A percentile compares a stretch with the other conserved stretches of the same genome.
These are phyloP conservation scores for Meteorus cinctellus DNA, from an alignment of 2,888 invertebrate genomes.

Conservation along the genomic window DNA sequence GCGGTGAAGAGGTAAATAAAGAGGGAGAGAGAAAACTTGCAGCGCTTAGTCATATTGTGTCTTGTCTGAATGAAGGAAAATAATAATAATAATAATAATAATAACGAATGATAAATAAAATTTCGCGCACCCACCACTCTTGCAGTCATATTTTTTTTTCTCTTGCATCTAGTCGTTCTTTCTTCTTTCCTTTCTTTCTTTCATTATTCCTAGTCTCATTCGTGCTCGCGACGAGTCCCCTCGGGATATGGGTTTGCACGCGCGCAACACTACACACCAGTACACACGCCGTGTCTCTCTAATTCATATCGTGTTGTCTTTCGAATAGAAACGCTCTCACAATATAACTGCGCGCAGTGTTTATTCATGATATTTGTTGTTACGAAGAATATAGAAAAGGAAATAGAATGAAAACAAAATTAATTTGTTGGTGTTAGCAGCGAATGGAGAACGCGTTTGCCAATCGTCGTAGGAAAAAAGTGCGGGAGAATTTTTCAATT, in stretches of 20 bases:
- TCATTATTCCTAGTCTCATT: background rate
- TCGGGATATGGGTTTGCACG: background rate
- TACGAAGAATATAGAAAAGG: too few relatives aligned
- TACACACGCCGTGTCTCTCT: conserved; percentile 8
- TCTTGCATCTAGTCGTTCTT: background rate
- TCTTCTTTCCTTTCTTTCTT: background rate
- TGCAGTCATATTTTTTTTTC: background rate
- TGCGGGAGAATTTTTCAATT: conserved; percentile 53
- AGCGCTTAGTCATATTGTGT: background rate
- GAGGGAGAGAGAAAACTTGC: background rate
- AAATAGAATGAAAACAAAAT: background rate
- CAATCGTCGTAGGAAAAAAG: conserved; percentile 59
- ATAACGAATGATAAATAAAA: conserved; percentile 1
- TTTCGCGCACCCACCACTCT: background rate
- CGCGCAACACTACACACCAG: conserved; percentile 2
- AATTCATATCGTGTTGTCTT: conserved; percentile 21
- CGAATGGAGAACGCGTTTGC: conserved; percentile 63
- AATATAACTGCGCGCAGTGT: conserved; percentile 19
- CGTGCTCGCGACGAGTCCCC: conserved; percentile 10
- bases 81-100: background rate
- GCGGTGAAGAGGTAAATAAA: too few relatives aligned
- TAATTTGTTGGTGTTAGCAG: conserved; percentile 25
- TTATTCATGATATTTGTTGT: background rate
- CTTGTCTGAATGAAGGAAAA: background rate
- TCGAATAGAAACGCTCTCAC: background rate